Evolutionary conservation across 2,888 invertebrate species (phyloP), one percentile per base, ranked within the genome.

Genomic region (Boloria selene): DNA sequence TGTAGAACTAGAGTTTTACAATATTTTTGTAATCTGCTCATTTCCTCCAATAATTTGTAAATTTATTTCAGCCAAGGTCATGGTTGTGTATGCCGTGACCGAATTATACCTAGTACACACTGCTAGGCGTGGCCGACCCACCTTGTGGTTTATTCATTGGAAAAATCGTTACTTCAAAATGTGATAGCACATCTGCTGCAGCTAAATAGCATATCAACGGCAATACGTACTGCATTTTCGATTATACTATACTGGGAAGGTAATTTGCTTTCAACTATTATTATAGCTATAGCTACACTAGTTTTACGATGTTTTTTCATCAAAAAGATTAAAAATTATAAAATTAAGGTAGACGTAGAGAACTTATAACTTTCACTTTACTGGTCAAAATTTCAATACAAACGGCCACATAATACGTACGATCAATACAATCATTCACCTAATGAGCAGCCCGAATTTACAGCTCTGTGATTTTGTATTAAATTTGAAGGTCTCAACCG

Each of bases 61-160:
- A 55, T 61, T 47, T 61, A 54, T 54, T 54, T 61, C 38, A 67
- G 56, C 6, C 61, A 70, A 70, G 70, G 70, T 74, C 70, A 70
- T 70, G 70, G 70, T 55, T 65, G 54, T 52, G 65, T 55, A 63
- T 55, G 58, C 58, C 64, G 58, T 67, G 65, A 67, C 70, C 53
- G 67, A 64, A 67, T 70, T 69, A 66, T 59, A 49, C 50, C 44
- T 63, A 62, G 17, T 52, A 55, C 59, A 54, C 60, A 64, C 17
- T 31, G 60, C 53, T 50, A 64, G 70, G 70, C 63, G 71, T 67
- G 68, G 71, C 68, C 66, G 71, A 61, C 70, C 64, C 69, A 65
- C 69, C 69, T 70, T 69, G 62, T 47, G 63, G 59, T 68, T 62
- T 55, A 54, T 70, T 62, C 62, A 67, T 47, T 60, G 68, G 64